Conservation (phyloP, 2,797 vertebrate species). For the Petrocephalus sullivani region DNA sequence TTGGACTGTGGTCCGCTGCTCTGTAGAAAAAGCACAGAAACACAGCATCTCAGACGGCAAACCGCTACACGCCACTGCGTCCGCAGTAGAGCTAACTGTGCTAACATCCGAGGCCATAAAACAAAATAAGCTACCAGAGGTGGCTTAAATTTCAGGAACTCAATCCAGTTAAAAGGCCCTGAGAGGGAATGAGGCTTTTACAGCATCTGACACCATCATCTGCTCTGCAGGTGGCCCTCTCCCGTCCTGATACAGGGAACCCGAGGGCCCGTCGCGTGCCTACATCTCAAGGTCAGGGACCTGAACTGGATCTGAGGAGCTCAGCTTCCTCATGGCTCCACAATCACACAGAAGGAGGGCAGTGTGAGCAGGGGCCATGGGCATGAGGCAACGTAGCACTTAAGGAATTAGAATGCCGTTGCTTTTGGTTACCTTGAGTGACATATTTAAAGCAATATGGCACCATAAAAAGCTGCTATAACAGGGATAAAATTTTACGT, state of each 20-base stretch:
- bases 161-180: not conserved
- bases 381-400: not conserved
- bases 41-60: not conserved
- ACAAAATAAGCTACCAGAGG: not conserved
- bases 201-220: not conserved
- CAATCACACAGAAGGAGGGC: not conserved
- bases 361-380: not conserved
- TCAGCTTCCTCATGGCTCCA: not conserved
- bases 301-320: not conserved
- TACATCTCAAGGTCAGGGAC: not conserved
- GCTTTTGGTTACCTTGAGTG: not conserved
- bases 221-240: not conserved
- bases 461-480: not conserved
- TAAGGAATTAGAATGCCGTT: not conserved
- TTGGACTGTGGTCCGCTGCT: conserved; percentile 73
- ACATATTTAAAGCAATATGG: not conserved
- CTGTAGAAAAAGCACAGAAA: conserved; percentile 46
- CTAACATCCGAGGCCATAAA: not conserved
- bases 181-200: not conserved
- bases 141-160: not conserved
- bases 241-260: not conserved
- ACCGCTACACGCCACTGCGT: not conserved
- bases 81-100: not conserved
- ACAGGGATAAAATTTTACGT: not conserved
- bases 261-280: not conserved